phyloP scores from a whole-genome alignment of 2,113 vertebrate species.

The Tyto alba region DNA sequence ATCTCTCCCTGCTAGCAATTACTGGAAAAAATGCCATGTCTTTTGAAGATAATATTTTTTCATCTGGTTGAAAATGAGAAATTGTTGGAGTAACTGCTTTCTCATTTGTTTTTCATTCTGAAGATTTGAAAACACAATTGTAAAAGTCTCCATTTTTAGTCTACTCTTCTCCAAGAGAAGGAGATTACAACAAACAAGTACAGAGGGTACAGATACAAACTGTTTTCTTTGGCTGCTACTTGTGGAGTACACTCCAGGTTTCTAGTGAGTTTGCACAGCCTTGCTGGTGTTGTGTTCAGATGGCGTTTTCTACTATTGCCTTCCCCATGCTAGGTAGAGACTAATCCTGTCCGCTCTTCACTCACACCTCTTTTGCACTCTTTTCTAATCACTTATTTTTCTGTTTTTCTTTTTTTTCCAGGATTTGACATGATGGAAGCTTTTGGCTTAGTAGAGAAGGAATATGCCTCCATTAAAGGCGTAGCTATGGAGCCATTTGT shows the following conservation, averaged over 20 bases:
- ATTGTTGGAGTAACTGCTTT: neutral
- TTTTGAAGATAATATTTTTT: slow-evolving; percentile 15
- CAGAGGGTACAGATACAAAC: neutral
- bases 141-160: neutral
- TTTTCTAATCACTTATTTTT: neutral
- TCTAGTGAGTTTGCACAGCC: neutral
- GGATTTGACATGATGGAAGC: slow-evolving; percentile 92
- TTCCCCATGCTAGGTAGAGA: neutral
- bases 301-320: neutral
- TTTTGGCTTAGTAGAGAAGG: slow-evolving; percentile 83
- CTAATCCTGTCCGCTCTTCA: neutral
- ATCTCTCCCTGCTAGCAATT: neutral
- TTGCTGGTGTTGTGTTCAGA: neutral
- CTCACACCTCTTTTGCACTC: neutral
- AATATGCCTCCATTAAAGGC: slow-evolving; percentile 82
- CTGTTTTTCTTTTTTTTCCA: slow-evolving; percentile 19
- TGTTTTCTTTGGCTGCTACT: neutral
- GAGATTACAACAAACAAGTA: neutral
- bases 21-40: neutral
- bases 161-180: neutral
- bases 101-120: neutral
- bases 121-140: neutral
- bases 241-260: neutral
- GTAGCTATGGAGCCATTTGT: slow-evolving; percentile 84
- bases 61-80: neutral